Base-by-base conservation (phyloP, 2,113 vertebrate genomes). In the Percina caprodes region DNA sequence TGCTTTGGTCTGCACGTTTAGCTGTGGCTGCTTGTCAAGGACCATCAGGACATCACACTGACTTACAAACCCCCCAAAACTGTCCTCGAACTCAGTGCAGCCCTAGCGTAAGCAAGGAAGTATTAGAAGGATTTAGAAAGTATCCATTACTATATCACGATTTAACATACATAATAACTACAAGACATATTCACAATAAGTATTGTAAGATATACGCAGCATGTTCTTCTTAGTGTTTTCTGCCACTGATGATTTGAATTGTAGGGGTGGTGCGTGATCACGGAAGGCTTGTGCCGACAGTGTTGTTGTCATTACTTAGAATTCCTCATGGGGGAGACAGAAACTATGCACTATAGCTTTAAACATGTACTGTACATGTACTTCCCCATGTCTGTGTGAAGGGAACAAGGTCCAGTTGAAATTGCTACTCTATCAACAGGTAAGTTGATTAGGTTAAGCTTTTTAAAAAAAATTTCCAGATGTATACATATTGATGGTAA, bases 1-100 rank as follows among this genome's bases (percentile, higher is more conserved):
- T 4, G 94, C 93, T 90, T 97, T 97, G 23, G 96, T 95, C 93
- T 98, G 97, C 74, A 98, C 94, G 0, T 96, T 97, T 76, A 98
- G 95, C 95, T 97, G 97, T 98, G 92, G 35, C 2, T 10, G 1
- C 0, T 21, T 14, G 93, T 96, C 86, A 96, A 96, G 95, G 94
- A 88, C 4, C 26, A 72, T 70, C 9, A 54, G 12, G 26, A 30
- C 24, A 35, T 18, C 48, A 63, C 11, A 39, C 11, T 14, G 24
- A 70, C 46, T 51, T 13, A 12, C 14, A 39, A 21, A 54, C 33
- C 16, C 16, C n/a, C 30, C 49, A 5, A 9, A 23, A 46, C 74
- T 67, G 52, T 42, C 39, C 39, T 42, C 10, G 39, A 2, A 42
- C 39, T 42, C 39, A 42, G 39, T 42, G 39, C 0, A 39, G 39